Conservation (phyloP, 2,113 vertebrate genomes). For the Seriola dumerili region DNA sequence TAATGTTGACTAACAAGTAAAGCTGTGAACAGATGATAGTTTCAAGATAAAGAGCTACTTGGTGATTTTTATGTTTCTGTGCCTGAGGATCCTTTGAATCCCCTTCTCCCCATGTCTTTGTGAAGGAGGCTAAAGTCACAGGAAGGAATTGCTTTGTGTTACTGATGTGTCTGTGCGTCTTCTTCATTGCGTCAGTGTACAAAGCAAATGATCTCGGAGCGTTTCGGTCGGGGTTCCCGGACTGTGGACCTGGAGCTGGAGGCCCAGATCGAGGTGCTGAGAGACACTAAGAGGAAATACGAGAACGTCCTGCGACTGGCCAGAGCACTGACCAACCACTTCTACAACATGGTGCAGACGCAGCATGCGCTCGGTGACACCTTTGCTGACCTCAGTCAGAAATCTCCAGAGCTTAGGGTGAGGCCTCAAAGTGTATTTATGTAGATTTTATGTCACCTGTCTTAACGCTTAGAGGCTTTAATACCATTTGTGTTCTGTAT, state of each 20-base stretch:
- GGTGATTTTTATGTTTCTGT: not conserved
- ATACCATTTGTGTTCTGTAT: not conserved
- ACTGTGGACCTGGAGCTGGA: conserved; percentile 97
- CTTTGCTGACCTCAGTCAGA: conserved; percentile 98
- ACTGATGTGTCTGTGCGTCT: not conserved
- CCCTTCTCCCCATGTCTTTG: not conserved
- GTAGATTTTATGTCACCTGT: not conserved
- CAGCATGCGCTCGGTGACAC: conserved; percentile 95
- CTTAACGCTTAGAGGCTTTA: too few relatives aligned
- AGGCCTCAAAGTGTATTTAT: not conserved
- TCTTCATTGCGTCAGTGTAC: conserved; percentile 87
- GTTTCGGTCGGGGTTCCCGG: conserved; percentile 94
- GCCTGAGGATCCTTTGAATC: not conserved
- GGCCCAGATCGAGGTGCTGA: conserved; percentile 94
- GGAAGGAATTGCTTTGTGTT: not conserved
- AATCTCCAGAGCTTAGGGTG: conserved; percentile 97
- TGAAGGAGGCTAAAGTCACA: not conserved
- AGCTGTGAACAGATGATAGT: not conserved
- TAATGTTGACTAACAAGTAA: not conserved
- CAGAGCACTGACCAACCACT: conserved; percentile 91
- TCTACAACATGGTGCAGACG: conserved; percentile 98
- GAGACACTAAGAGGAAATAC: conserved; percentile 97
- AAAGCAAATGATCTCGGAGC: conserved; percentile 95
- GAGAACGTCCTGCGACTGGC: conserved; percentile 92
- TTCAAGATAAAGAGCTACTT: not conserved